A percentile compares a stretch with the other conserved stretches of the same genome.
Evolutionary conservation across 2,888 invertebrate genomes (phyloP).

Genomic region (Stenoptilia bipunctidactyla): DNA sequence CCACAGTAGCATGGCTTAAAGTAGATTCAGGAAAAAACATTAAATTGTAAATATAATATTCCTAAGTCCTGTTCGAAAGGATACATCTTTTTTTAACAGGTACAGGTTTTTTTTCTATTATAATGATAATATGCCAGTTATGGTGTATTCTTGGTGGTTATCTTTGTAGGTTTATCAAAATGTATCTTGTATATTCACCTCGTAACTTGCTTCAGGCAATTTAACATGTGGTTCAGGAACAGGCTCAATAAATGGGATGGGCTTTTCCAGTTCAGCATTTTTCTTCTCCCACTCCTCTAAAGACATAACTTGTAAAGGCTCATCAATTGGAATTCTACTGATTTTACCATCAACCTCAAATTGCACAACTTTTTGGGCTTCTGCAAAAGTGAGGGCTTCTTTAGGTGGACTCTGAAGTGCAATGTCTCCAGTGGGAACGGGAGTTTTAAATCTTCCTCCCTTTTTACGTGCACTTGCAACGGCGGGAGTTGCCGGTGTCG

Average conservation of each 20-base stretch:
- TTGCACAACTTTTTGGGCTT: slow-evolving; percentile 87
- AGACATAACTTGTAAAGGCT: slow-evolving; percentile 77
- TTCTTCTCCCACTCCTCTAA: slow-evolving; percentile 75
- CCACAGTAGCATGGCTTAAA: no score
- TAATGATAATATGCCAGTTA: background rate
- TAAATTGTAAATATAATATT: no score
- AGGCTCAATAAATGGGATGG: slow-evolving; percentile 50
- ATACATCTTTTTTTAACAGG: no score
- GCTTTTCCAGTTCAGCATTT: slow-evolving; percentile 56
- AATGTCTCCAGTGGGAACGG: slow-evolving; percentile 71
- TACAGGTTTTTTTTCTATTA: no score
- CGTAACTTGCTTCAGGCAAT: slow-evolving; percentile 58
- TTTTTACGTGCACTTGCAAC: slow-evolving; percentile 76
- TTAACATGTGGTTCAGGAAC: slow-evolving; percentile 55
- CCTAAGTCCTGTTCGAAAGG: no score
- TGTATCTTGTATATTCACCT: no score
- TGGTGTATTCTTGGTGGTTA: no score
- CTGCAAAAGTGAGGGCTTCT: slow-evolving; percentile 85
- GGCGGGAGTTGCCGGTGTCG: slow-evolving; percentile 74
- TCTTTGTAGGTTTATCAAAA: no score
- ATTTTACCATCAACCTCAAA: slow-evolving; percentile 88
- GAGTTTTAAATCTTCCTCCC: slow-evolving; percentile 67
- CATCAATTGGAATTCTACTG: slow-evolving; percentile 74
- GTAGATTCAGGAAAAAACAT: no score
- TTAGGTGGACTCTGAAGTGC: slow-evolving; percentile 67